Base-by-base conservation (phyloP, 1,140 invertebrate genomes). In the Sminthurides bifidus region DNA sequence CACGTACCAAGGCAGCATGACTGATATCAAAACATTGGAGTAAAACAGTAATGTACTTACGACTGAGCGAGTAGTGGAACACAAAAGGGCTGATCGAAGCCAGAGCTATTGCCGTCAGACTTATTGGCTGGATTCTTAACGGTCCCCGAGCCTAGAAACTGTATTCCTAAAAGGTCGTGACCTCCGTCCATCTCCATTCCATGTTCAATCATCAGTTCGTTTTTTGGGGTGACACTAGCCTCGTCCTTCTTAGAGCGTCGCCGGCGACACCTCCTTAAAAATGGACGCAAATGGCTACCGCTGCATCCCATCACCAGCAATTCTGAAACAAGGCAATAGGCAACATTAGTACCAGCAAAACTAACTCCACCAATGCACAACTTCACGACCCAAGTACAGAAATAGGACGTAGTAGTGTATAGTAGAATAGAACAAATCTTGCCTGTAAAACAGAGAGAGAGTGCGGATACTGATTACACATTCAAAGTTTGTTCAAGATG, bases 11-110 rank as follows among this genome's bases (percentile, higher is more conserved):
- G n/a, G n/a, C n/a, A n/a, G n/a, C n/a, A n/a, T n/a, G n/a, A n/a
- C n/a, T n/a, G n/a, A n/a, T n/a, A n/a, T n/a, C n/a, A n/a, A n/a
- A n/a, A n/a, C n/a, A n/a, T n/a, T n/a, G n/a, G n/a, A n/a, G n/a
- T n/a, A n/a, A n/a, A n/a, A n/a, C n/a, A 19, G 4, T 49, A 45
- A 27, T 19, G 21, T 8, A 57, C 61, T 56, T 63, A 63, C 61
- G 61, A 63, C 40, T 63, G 61, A 15, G 61, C 61, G 41, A 63
- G 33, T 14, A 63, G 38, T 45, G 61, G 61, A 63, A 63, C 61
- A 63, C 58, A 56, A 50, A 57, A 60, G 31, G 59, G 54, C 48
- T 49, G 54, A 45, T 60, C 50, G 43, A 40, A 40, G 33, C n/a
- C 27, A 21, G 15, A 8, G 15, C 45, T 44, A 27, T 27, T 27